Conservation (phyloP, 2,113 vertebrate species). For the western clawed frog (Xenopus tropicalis) region DNA sequence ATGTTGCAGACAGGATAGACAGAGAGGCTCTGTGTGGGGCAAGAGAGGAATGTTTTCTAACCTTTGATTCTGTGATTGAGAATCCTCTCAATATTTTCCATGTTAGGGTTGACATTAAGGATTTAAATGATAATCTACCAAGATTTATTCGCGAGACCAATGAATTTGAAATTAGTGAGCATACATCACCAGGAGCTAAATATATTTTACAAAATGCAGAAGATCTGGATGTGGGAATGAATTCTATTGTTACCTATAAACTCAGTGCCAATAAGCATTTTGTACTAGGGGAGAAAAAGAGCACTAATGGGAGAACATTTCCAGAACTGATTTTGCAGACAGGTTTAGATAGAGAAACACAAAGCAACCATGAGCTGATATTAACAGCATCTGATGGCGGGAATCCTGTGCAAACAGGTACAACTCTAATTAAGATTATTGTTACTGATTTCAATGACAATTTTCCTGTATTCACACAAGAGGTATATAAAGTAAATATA, state of each 20-base stretch:
- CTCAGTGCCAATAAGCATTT: constrained; percentile 57
- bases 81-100: constrained; percentile 63
- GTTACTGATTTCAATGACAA: constrained; percentile 62
- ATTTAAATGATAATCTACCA: constrained; percentile 50
- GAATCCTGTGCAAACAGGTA: constrained; percentile 55
- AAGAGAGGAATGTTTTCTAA: constrained; percentile 62
- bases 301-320: constrained; percentile 1
- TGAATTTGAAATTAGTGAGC: constrained; percentile 42
- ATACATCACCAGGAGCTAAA: constrained; percentile 43
- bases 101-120: constrained; percentile 42
- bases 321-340: too few relatives aligned
- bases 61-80: constrained; percentile 67
- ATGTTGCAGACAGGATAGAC: constrained; percentile 58
- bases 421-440: constrained; percentile 53
- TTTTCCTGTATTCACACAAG: constrained; percentile 50
- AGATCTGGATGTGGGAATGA: constrained; percentile 58
- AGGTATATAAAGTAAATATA: constrained; percentile 43
- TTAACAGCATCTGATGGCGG: constrained; percentile 61
- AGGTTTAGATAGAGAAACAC: constrained; percentile 41
- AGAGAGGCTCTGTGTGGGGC: constrained; percentile 66
- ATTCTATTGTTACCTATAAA: constrained; percentile 57
- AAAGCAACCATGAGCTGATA: constrained; percentile 29
- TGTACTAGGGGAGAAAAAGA: constrained; percentile 49
- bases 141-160: constrained; percentile 22
- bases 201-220: constrained; percentile 56